Conservation (phyloP, 2,113 vertebrate genomes). For the Glaucidium brasilianum region DNA sequence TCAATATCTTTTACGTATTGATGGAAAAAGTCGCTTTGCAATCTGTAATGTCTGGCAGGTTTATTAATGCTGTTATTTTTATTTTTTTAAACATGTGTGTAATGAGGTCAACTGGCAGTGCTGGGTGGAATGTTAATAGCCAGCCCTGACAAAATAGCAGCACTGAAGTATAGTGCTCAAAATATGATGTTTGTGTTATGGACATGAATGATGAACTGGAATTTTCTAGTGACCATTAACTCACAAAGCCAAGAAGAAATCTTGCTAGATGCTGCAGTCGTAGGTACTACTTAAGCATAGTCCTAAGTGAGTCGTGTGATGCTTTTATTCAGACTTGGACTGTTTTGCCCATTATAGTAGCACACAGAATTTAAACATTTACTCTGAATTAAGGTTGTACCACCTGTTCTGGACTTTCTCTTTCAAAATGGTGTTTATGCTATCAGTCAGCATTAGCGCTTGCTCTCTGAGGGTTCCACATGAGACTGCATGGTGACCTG, state of each 20-base stretch:
- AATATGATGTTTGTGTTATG: neutral
- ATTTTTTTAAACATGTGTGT: neutral
- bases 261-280: neutral
- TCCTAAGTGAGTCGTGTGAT: neutral
- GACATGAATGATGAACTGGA: neutral
- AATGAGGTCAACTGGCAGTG: neutral
- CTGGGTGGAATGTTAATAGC: neutral
- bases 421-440: neutral
- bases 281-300: neutral
- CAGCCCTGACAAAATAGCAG: neutral
- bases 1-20: neutral
- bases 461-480: neutral
- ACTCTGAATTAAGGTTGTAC: neutral
- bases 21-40: neutral
- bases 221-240: neutral
- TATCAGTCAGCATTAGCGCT: neutral
- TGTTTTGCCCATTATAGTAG: neutral
- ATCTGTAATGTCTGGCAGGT: neutral
- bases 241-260: neutral
- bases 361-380: neutral
- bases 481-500: neutral
- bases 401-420: neutral
- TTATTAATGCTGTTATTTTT: neutral
- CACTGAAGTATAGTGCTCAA: neutral
- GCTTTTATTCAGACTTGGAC: neutral